A percentile compares a stretch with the other conserved stretches of the same genome.
phyloP scores from a whole-genome alignment of 1,140 invertebrate species.

The Palaemon carinicauda region DNA sequence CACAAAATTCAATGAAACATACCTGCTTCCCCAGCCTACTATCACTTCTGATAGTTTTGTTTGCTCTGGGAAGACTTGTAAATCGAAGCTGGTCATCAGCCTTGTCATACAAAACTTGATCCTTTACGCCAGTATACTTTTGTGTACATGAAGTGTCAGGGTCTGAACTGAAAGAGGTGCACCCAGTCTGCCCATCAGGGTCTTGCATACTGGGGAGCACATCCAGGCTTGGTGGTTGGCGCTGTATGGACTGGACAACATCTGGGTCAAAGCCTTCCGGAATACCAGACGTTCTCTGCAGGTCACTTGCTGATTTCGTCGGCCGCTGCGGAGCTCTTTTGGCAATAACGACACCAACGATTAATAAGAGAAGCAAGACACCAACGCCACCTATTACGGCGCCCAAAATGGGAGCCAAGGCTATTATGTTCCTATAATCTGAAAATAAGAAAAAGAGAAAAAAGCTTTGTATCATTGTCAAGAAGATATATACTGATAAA shows the following conservation, averaged over 20 bases:
- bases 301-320: conserved; percentile 13
- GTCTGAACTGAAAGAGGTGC: no score
- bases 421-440: not conserved
- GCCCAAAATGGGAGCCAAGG: conserved; percentile 16
- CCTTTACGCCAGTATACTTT: no score
- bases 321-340: not conserved
- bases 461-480: no score
- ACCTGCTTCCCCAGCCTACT: no score
- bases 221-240: conserved; percentile 14
- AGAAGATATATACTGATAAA: not conserved
- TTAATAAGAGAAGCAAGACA: conserved; percentile 18
- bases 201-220: conserved; percentile 22
- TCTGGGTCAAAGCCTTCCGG: conserved; percentile 39
- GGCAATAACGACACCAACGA: conserved; percentile 17
- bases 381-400: conserved; percentile 14
- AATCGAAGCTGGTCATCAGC: no score
- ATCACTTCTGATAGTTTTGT: no score
- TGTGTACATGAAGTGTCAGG: no score
- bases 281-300: not conserved
- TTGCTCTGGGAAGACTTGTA: no score
- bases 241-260: conserved; percentile 33
- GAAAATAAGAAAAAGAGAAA: not conserved
- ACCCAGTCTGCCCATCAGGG: no score
- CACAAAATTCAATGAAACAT: no score
- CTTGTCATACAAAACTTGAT: no score